Percentiles rank a stretch among this genome's conserved stretches.
Conservation (phyloP, 2,888 invertebrate species). For the Alsophila aescularia region DNA sequence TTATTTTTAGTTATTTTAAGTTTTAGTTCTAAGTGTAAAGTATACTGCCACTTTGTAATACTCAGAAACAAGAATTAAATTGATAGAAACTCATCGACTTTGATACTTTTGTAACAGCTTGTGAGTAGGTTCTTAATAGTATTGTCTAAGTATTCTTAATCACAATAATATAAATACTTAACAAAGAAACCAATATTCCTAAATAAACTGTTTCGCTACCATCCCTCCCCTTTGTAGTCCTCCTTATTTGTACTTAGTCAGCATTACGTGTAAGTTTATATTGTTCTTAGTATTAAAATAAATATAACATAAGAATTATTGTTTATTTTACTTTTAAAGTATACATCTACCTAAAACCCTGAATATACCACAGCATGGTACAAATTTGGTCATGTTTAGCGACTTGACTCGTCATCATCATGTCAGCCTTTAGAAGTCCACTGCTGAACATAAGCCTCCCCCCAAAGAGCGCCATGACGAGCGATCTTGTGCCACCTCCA, state of each 20-base stretch:
- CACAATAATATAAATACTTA: too few relatives aligned
- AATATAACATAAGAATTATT: conserved; percentile 13
- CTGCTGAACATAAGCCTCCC: too few relatives aligned
- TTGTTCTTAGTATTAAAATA: conserved; percentile 21
- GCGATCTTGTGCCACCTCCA: too few relatives aligned
- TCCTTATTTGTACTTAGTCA: conserved; percentile 27
- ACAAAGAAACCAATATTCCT: not conserved
- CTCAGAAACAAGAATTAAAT: conserved; percentile 5
- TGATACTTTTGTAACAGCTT: not conserved
- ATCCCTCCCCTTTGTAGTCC: not conserved
- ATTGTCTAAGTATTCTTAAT: not conserved
- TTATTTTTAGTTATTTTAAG: conserved; percentile 50
- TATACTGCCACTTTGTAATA: conserved; percentile 31
- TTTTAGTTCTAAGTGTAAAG: conserved; percentile 33
- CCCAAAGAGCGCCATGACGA: too few relatives aligned
- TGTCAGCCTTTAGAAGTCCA: too few relatives aligned
- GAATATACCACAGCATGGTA: too few relatives aligned
- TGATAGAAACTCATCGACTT: not conserved
- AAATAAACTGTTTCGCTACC: not conserved
- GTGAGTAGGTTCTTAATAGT: not conserved
- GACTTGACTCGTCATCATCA: too few relatives aligned
- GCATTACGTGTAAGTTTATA: conserved; percentile 31
- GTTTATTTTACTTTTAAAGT: not conserved
- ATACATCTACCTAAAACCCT: not conserved
- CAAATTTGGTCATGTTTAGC: too few relatives aligned